phyloP scores from a whole-genome alignment of 2,113 vertebrate species.

The Mastomys natalensis region DNA sequence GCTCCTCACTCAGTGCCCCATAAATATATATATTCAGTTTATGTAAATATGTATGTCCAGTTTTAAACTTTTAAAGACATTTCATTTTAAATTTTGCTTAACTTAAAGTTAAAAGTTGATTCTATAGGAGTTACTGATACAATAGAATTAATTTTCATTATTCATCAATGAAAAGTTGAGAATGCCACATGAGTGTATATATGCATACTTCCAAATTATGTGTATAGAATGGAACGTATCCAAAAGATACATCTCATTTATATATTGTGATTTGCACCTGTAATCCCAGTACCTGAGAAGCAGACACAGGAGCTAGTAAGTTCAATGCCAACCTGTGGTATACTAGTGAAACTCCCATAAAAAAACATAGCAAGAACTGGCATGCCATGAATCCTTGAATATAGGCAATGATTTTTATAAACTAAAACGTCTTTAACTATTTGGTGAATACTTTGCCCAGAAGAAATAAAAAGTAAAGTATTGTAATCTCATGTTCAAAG shows the following conservation, averaged over 20 bases:
- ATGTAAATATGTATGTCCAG: neutral
- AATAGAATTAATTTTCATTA: neutral
- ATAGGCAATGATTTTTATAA: neutral
- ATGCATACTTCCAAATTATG: neutral
- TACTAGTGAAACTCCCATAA: neutral
- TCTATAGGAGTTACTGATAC: neutral
- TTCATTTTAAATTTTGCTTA: neutral
- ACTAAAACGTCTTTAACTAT: neutral
- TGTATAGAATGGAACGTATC: neutral
- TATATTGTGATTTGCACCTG: neutral
- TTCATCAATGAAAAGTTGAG: neutral
- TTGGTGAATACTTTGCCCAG: neutral
- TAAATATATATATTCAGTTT: neutral
- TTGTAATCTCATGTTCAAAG: constrained; percentile 14
- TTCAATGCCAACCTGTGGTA: neutral
- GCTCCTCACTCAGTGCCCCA: too few species aligned
- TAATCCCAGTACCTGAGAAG: neutral
- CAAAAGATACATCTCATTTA: neutral
- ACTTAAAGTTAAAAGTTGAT: neutral
- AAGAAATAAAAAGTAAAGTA: neutral
- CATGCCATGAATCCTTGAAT: neutral
- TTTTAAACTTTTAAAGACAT: neutral
- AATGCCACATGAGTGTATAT: neutral
- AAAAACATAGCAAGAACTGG: neutral
- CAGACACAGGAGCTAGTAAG: neutral